phyloP scores from a whole-genome alignment of 2,113 vertebrate genomes.

The Isurus oxyrinchus region DNA sequence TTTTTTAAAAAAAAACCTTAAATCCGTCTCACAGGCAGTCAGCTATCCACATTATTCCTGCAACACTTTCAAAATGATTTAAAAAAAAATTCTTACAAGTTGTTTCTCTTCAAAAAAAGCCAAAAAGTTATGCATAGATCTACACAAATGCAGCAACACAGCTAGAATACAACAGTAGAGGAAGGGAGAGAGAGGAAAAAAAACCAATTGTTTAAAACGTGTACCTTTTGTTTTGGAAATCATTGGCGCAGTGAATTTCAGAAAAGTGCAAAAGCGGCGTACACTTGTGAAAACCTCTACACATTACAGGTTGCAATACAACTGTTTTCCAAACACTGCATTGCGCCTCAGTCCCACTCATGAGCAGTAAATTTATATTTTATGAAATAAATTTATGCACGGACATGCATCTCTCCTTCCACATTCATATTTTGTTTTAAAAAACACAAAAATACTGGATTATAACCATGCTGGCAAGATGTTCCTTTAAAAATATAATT shows the following conservation, averaged over 20 bases:
- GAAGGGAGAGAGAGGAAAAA: neutral
- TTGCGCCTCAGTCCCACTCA: slow-evolving; percentile 22
- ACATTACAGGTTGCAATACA: slow-evolving; percentile 11
- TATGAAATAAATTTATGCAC: slow-evolving; percentile 9
- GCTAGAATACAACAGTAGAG: neutral
- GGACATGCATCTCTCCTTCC: slow-evolving; percentile 1
- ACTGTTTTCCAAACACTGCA: slow-evolving; percentile 4
- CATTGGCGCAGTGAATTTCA: neutral
- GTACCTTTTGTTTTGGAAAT: neutral
- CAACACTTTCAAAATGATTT: slow-evolving; percentile 14
- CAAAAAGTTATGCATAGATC: neutral
- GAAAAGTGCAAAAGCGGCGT: neutral
- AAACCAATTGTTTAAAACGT: neutral
- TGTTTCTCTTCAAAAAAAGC: neutral
- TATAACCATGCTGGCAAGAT: neutral
- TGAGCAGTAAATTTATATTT: slow-evolving; percentile 2
- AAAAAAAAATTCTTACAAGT: slow-evolving; percentile 5
- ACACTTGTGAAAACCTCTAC: neutral
- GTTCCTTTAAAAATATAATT: neutral
- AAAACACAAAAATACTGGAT: neutral
- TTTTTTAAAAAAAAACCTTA: neutral
- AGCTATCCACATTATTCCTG: neutral
- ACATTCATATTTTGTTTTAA: neutral
- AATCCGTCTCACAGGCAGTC: neutral
- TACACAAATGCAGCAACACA: neutral